Evolutionary conservation across 2,797 vertebrate species (phyloP).

Genomic region (Parauchenoglanis ngamensis): DNA sequence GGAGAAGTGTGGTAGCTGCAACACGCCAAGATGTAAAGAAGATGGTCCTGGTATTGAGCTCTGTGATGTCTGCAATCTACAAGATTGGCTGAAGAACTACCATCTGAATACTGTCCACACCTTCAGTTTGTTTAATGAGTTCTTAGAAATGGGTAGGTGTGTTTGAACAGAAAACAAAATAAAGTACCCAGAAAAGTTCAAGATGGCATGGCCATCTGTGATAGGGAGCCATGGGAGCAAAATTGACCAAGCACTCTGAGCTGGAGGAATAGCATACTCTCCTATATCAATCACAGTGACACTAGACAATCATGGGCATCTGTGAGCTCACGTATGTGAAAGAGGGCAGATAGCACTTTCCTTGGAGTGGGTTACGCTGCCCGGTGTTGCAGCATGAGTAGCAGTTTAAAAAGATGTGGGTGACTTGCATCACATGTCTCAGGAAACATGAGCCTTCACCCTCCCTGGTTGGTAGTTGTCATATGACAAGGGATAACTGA

Average conservation of each 20-base stretch:
- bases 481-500: background rate
- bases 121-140: constrained; percentile 91
- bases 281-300: background rate
- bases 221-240: background rate
- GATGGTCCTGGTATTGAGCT: constrained; percentile 48
- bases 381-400: background rate
- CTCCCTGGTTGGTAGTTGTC: background rate
- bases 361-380: no score
- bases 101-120: constrained; percentile 71
- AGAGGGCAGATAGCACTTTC: background rate
- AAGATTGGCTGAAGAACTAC: constrained; percentile 82
- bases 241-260: background rate
- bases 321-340: background rate
- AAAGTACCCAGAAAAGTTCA: background rate
- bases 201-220: background rate
- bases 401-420: background rate
- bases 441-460: background rate
- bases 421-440: background rate
- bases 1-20: constrained; percentile 69
- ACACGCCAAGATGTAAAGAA: constrained; percentile 62
- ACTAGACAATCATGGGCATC: background rate
- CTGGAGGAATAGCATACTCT: background rate
- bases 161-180: background rate
- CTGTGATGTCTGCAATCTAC: constrained; percentile 71
- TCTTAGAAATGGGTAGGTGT: constrained; percentile 87